Evolutionary conservation across 2,113 vertebrate species (phyloP).

Genomic region (Equus quagga): DNA sequence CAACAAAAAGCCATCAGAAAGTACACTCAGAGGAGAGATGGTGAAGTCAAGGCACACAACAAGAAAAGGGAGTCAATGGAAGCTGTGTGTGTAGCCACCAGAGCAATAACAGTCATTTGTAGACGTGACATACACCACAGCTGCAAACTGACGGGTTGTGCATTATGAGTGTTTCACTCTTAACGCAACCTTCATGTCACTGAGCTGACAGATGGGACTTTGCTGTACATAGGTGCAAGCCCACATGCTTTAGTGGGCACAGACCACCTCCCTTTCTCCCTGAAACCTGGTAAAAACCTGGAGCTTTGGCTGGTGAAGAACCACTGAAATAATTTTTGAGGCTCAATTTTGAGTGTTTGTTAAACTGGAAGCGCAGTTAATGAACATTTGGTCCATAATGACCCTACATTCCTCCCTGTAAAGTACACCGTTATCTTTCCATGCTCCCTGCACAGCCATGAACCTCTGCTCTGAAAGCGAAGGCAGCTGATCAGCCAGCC

Average conservation of each 20-base stretch:
- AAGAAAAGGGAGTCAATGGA: too few relatives aligned
- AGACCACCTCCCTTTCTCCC: background rate
- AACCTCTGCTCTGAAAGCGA: background rate
- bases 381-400: background rate
- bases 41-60: background rate
- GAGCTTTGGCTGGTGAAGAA: too few relatives aligned
- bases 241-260: background rate
- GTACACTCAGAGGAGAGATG: rapidly evolving
- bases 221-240: background rate
- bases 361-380: background rate
- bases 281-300: background rate
- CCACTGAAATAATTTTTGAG: too few relatives aligned
- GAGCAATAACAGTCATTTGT: rapidly evolving
- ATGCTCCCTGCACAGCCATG: too few relatives aligned
- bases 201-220: background rate
- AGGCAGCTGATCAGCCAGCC: background rate
- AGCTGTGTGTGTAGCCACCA: background rate
- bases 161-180: too few relatives aligned
- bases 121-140: rapidly evolving
- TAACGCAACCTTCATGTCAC: rapidly evolving
- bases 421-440: rapidly evolving
- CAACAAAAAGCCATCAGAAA: too few relatives aligned
- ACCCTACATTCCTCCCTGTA: too few relatives aligned
- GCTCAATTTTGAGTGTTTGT: too few relatives aligned
- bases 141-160: rapidly evolving